Conservation (phyloP, 92 coral and sea anemone species). For the Parazoanthus swiftii region DNA sequence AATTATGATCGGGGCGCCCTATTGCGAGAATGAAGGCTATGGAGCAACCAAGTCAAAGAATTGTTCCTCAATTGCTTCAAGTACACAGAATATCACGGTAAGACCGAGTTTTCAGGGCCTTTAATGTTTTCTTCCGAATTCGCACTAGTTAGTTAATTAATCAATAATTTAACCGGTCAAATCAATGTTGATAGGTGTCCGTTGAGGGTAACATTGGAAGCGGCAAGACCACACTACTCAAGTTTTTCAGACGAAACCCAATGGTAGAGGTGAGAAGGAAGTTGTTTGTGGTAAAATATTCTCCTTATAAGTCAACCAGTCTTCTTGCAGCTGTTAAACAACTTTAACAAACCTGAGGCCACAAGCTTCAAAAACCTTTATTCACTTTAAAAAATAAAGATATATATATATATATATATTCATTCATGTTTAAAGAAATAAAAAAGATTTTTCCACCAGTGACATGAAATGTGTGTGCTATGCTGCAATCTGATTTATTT, state of each 20-base stretch:
- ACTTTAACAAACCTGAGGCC: no score
- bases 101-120: neutral
- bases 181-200: constrained; percentile 60
- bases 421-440: no score
- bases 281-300: neutral
- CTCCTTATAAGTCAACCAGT: no score
- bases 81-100: constrained; percentile 27
- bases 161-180: neutral
- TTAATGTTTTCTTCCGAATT: no score
- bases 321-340: no score
- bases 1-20: constrained; percentile 24
- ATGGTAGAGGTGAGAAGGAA: constrained; percentile 72
- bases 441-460: no score
- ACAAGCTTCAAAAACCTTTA: no score
- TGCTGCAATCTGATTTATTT: neutral
- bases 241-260: constrained; percentile 79
- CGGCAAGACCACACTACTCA: constrained; percentile 92
- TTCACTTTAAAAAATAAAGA: no score
- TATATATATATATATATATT: no score
- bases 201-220: constrained; percentile 98
- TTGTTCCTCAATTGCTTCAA: neutral
- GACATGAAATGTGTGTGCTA: no score
- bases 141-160: neutral
- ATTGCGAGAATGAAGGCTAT: neutral
- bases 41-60: neutral